phyloP scores from a whole-genome alignment of 1,140 invertebrate species.

The Bombus sylvicola region DNA sequence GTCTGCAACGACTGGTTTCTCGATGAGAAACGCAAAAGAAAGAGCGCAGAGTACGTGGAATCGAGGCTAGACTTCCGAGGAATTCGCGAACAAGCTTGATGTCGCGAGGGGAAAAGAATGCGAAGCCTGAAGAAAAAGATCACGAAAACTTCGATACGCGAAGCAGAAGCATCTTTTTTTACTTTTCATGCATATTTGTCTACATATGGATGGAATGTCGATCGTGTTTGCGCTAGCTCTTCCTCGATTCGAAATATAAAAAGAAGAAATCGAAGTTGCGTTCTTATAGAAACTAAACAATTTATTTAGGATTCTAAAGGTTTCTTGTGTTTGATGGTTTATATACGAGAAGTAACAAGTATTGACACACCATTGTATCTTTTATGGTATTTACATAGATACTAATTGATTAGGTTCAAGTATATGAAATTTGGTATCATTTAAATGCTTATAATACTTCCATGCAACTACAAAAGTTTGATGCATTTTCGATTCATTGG shows the following conservation, averaged over 20 bases:
- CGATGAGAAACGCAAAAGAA: slow-evolving; percentile 26
- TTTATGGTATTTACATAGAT: no score
- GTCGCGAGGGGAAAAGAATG: slow-evolving; percentile 12
- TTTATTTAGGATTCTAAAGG: background rate
- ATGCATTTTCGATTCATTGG: background rate
- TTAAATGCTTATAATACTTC: background rate
- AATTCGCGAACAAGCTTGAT: slow-evolving; percentile 11
- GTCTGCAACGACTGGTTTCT: slow-evolving; percentile 7
- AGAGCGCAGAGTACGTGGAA: slow-evolving; percentile 32
- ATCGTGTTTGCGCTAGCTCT: background rate
- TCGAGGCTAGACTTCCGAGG: slow-evolving; percentile 26
- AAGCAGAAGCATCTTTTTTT: background rate
- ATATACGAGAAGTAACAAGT: no score
- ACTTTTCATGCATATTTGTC: background rate
- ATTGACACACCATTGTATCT: no score
- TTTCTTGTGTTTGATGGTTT: background rate
- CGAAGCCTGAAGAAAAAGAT: background rate
- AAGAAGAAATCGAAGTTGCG: background rate
- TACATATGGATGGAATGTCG: background rate
- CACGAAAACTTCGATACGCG: background rate
- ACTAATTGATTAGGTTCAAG: background rate
- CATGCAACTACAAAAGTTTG: background rate
- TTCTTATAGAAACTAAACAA: background rate
- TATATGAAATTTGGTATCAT: background rate
- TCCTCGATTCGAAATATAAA: background rate